A percentile compares a stretch with the other conserved stretches of the same genome.
phyloP scores from a whole-genome alignment of 2,113 vertebrate genomes.

The Pseudorhombus dupliciocellatus region DNA sequence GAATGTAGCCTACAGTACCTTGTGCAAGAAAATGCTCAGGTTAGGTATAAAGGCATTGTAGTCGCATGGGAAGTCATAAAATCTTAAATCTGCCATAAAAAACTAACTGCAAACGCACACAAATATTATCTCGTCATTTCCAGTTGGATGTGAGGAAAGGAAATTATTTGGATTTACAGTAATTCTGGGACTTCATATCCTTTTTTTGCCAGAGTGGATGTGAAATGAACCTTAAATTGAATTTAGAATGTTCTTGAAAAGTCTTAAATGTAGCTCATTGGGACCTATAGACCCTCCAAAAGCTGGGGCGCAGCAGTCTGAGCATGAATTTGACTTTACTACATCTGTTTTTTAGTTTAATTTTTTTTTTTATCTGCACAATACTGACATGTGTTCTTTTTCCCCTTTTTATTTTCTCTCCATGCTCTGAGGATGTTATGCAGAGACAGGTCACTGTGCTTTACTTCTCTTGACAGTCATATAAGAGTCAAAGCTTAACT shows the following conservation, averaged over 20 bases:
- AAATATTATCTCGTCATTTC: too few relatives aligned
- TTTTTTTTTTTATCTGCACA: neutral
- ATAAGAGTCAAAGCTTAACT: neutral
- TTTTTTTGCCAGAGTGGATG: neutral
- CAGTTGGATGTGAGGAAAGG: too few relatives aligned
- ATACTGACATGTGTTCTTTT: neutral
- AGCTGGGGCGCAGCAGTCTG: neutral
- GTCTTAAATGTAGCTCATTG: neutral
- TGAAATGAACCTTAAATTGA: neutral
- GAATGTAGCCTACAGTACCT: too few relatives aligned
- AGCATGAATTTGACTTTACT: neutral
- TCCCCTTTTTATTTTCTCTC: neutral
- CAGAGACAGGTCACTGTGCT: neutral
- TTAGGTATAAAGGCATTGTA: too few relatives aligned
- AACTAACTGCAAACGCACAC: too few relatives aligned
- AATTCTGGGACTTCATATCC: neutral
- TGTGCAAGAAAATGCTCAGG: too few relatives aligned
- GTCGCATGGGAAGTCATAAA: too few relatives aligned
- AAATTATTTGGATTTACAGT: neutral
- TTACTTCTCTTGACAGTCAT: neutral
- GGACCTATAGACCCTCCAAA: neutral
- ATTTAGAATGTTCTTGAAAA: neutral
- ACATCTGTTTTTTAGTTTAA: neutral
- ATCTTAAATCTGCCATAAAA: too few relatives aligned
- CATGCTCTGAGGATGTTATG: neutral